Conservation (phyloP, 1,140 invertebrate species). For the Dolichoris vasculosae region DNA sequence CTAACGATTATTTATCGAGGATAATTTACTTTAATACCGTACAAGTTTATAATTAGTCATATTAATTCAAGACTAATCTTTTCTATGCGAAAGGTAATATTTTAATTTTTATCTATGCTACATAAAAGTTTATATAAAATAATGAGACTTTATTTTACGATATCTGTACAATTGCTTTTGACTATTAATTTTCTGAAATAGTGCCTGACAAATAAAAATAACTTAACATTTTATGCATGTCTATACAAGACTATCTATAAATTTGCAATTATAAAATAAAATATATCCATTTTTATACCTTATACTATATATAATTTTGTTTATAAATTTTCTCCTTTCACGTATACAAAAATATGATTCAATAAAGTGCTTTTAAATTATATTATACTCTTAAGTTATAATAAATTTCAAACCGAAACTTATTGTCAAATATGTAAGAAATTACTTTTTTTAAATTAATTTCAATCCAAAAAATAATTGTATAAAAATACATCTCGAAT, state of each 20-base stretch:
- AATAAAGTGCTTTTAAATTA: too few relatives aligned
- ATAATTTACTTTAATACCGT: too few relatives aligned
- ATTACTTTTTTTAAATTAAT: too few relatives aligned
- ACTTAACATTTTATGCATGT: neutral
- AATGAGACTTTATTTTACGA: neutral
- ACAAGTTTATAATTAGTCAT: neutral
- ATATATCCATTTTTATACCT: neutral
- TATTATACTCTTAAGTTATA: neutral
- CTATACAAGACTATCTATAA: neutral
- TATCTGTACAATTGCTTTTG: too few relatives aligned
- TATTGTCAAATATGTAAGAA: too few relatives aligned
- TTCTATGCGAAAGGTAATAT: neutral
- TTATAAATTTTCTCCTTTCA: neutral
- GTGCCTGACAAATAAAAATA: neutral
- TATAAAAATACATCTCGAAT: too few relatives aligned
- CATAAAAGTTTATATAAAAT: neutral
- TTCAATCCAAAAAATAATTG: too few relatives aligned
- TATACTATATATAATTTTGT: neutral
- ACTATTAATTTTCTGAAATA: neutral
- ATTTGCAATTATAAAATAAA: neutral
- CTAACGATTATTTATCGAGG: neutral
- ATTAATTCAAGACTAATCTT: neutral
- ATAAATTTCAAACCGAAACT: neutral
- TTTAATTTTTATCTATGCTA: neutral
- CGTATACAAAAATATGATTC: neutral